Evolutionary conservation across 1,140 invertebrate species (phyloP).

Genomic region (Luehdorfia chinensis): DNA sequence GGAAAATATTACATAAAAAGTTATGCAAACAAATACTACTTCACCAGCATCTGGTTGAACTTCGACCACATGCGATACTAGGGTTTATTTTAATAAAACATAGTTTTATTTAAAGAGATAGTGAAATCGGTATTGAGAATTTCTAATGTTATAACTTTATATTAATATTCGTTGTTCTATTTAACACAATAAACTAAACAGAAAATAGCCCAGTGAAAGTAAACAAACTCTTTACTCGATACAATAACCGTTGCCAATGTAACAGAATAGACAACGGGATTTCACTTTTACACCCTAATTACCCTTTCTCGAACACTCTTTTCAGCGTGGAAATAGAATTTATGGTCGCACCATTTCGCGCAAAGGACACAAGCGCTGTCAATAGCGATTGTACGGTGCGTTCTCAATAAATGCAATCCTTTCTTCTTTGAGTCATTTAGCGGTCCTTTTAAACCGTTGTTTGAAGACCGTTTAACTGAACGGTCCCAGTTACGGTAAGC

Average conservation of each 20-base stretch:
- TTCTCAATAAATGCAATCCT: slow-evolving; percentile 66
- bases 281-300: slow-evolving; percentile 72
- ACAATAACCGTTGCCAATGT: slow-evolving; percentile 53
- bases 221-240: slow-evolving; percentile 34
- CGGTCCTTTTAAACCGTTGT: slow-evolving; percentile 55
- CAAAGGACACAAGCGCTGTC: slow-evolving; percentile 37
- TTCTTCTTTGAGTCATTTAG: slow-evolving; percentile 45
- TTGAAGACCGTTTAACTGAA: slow-evolving; percentile 34
- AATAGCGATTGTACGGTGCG: slow-evolving; percentile 31
- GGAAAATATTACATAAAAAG: no score
- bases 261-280: slow-evolving; percentile 42
- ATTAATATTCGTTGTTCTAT: slow-evolving; percentile 1
- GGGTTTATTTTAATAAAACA: no score
- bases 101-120: no score
- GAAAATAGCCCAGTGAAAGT: slow-evolving; percentile 58
- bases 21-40: no score
- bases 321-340: slow-evolving; percentile 44
- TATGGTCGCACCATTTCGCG: slow-evolving; percentile 49
- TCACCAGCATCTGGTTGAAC: no score
- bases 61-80: no score
- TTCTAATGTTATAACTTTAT: no score
- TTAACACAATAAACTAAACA: slow-evolving; percentile 12
- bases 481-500: slow-evolving; percentile 47
- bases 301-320: slow-evolving; percentile 50
- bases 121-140: no score